Percentiles rank a stretch among this genome's conserved stretches.
Evolutionary conservation across 2,888 invertebrate species (phyloP).

Genomic region (Bombylius major): DNA sequence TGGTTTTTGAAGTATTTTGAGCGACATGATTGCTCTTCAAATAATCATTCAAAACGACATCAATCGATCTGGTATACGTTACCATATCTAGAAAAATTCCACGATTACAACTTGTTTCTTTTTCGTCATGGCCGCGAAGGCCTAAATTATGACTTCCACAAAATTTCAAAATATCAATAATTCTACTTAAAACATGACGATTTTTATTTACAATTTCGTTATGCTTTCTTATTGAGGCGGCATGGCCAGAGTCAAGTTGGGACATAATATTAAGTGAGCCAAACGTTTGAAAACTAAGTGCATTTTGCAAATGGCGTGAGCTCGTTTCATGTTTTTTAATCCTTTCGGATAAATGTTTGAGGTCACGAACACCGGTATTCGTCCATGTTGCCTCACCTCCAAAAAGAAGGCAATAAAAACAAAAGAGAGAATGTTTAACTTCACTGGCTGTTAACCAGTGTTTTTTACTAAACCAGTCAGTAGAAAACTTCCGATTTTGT

Average conservation of each 20-base stretch:
- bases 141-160: slow-evolving; percentile 1
- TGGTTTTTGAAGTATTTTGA: no score
- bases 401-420: neutral
- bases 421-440: neutral
- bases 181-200: neutral
- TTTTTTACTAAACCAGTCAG: neutral
- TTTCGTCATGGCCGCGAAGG: neutral
- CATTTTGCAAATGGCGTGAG: neutral
- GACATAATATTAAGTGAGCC: neutral
- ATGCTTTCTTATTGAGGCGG: neutral
- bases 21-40: no score
- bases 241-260: neutral
- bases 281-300: neutral
- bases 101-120: neutral
- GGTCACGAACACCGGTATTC: neutral
- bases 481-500: neutral
- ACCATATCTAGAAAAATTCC: neutral
- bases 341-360: neutral
- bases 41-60: no score
- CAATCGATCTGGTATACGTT: no score
- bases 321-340: neutral
- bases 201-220: neutral
- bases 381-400: neutral
- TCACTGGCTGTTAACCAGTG: neutral
- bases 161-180: slow-evolving; percentile 3